Evolutionary conservation across 2,888 invertebrate genomes (phyloP).

Genomic region (Ethmia dodecea): DNA sequence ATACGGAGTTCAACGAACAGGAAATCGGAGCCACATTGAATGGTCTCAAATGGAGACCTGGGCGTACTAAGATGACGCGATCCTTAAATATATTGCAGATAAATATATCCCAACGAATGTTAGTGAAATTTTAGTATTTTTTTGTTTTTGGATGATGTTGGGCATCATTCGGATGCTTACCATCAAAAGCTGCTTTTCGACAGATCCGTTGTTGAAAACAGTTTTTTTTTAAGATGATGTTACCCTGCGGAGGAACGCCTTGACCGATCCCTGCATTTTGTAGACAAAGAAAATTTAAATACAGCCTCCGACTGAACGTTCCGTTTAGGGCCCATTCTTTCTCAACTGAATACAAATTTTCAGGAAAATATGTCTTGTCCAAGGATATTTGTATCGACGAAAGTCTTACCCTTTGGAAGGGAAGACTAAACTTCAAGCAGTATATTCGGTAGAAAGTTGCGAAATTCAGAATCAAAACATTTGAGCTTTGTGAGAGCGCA

Average conservation of each 20-base stretch:
- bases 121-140: constrained; percentile 11
- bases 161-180: constrained; percentile 12
- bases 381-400: constrained; percentile 16
- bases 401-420: constrained; percentile 19
- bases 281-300: constrained; percentile 8
- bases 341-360: constrained; percentile 10
- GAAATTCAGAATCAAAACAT: constrained; percentile 16
- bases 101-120: constrained; percentile 4
- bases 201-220: constrained; percentile 16
- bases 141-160: constrained; percentile 11
- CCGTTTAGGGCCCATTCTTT: constrained; percentile 13
- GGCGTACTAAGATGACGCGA: constrained; percentile 10
- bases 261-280: constrained; percentile 18
- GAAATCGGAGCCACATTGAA: background rate
- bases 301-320: background rate
- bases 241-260: constrained; percentile 13
- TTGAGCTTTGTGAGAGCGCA: constrained; percentile 16
- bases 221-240: constrained; percentile 16
- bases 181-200: constrained; percentile 17
- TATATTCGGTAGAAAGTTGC: constrained; percentile 16
- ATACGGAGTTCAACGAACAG: background rate
- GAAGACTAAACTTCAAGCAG: constrained; percentile 13
- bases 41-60: constrained; percentile 1
- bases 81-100: constrained; percentile 6
- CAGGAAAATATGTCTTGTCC: constrained; percentile 3